Conservation (phyloP, 2,888 invertebrate species). For the Stenichneumon culpator region DNA sequence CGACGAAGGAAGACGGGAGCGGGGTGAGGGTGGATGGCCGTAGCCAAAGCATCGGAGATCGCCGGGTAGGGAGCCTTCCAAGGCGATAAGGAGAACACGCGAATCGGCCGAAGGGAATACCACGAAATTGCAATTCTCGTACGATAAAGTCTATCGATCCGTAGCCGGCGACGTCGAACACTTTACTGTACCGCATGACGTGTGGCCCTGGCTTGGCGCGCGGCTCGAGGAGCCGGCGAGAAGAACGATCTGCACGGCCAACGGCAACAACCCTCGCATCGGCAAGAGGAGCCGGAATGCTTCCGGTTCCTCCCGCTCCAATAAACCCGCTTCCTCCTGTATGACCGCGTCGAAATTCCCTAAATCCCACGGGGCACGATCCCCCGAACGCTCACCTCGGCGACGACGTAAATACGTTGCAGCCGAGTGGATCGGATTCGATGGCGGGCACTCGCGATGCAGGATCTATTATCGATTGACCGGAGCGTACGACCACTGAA, state of each 20-base stretch:
- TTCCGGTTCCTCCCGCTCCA: conserved; percentile 69
- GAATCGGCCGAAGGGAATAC: conserved; percentile 71
- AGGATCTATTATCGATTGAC: not conserved
- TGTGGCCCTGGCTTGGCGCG: not conserved
- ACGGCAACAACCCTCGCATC: conserved; percentile 12
- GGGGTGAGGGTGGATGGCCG: not conserved
- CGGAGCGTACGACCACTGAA: too few relatives aligned
- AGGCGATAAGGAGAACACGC: conserved; percentile 57
- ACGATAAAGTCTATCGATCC: conserved; percentile 74
- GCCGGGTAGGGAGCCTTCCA: conserved; percentile 21
- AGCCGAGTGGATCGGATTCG: conserved; percentile 5
- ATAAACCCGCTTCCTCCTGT: conserved; percentile 72
- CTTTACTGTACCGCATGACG: conserved; percentile 8
- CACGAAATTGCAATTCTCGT: conserved; percentile 75
- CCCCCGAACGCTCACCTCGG: not conserved
- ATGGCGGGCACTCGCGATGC: not conserved
- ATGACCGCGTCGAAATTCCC: conserved; percentile 74
- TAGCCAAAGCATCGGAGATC: conserved; percentile 38
- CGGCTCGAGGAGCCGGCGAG: not conserved
- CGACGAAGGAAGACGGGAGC: not conserved
- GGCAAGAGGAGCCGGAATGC: conserved; percentile 27
- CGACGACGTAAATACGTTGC: conserved; percentile 21
- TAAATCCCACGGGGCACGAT: conserved; percentile 40
- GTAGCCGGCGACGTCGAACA: conserved; percentile 26
- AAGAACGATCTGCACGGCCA: not conserved